These are phyloP conservation scores for Adelges cooleyi DNA, from an alignment of 1,140 invertebrate genomes.

Conservation along the genomic window DNA sequence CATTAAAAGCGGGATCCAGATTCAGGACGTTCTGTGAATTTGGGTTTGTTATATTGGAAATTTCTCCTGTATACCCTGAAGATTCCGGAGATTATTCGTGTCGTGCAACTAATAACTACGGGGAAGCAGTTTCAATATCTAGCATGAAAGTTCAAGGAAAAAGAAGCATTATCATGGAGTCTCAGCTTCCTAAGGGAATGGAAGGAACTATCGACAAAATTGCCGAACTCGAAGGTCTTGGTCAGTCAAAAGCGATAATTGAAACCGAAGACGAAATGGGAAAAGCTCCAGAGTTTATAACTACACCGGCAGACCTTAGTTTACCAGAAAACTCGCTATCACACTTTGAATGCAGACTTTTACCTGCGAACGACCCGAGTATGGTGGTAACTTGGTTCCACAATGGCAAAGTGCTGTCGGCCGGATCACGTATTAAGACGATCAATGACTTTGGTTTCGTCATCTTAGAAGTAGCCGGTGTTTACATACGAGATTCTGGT, in stretches of 20 bases:
- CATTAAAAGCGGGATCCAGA: constrained; percentile 73
- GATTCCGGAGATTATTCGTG: constrained; percentile 89
- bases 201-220: constrained; percentile 87
- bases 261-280: constrained; percentile 69
- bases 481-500: constrained; percentile 77
- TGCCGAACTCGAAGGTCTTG: constrained; percentile 79
- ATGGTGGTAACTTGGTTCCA: constrained; percentile 95
- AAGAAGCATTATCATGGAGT: constrained; percentile 80
- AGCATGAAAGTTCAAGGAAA: constrained; percentile 83
- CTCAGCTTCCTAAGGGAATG: constrained; percentile 84
- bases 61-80: constrained; percentile 88
- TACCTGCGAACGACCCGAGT: constrained; percentile 81
- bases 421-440: constrained; percentile 77
- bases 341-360: constrained; percentile 82
- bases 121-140: constrained; percentile 85
- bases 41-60: constrained; percentile 87
- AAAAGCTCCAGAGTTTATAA: constrained; percentile 85
- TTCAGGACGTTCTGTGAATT: constrained; percentile 92
- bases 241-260: constrained; percentile 47
- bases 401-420: constrained; percentile 78
- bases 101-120: constrained; percentile 77
- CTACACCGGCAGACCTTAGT: constrained; percentile 68
- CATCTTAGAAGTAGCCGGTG: constrained; percentile 77
- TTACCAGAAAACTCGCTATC: constrained; percentile 80
- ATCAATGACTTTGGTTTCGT: constrained; percentile 91